Base-by-base conservation (phyloP, 2,113 vertebrate species). In the Clinocottus analis region DNA sequence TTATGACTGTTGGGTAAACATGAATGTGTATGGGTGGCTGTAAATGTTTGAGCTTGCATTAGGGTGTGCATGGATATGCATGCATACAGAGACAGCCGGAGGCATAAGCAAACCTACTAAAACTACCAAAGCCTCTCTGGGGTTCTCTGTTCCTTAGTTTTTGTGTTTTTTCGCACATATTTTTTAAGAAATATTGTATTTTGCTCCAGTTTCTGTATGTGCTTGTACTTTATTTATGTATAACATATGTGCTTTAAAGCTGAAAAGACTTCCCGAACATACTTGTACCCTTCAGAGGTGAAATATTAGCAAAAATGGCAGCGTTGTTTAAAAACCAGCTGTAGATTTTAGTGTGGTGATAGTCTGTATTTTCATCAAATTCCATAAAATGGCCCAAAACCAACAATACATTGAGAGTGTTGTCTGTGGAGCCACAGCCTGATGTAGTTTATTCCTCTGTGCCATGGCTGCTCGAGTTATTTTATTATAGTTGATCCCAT, bases 61-160 rank as follows among this genome's bases (percentile, higher is more conserved):
- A 35, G 43, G 19, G 39, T 62, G 60, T 67, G n/a, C 62, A 14
- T 83, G 37, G 13, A 17, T 60, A 16, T 47, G 16, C 29, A 27
- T 60, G 43, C 19, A 35, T 0, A 6, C 14, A 61, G 27, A 56
- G 41, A 81, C 19, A 75, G 65, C 72, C 72, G 25, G 16, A 84
- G 81, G 72, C 64, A 61, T 35, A 31, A 77, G 72, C 37, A 75
- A 49, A 74, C 64, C 41, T 61, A 71, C 29, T 17, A 67, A 71
- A 75, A 67, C 47, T 25, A 63, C 25, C 51, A 59, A 51, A 31
- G 14, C 47, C 65, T 68, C 75, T n/a, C 4, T 25, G 35, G 39
- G 5, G 66, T 79, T 51, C 47, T 69, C 51, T 59, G 4, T 33
- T 41, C 60, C 11, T 55, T 35, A 10, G 6, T 19, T 71, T 29